A percentile compares a stretch with the other conserved stretches of the same genome.
phyloP scores from a whole-genome alignment of 1,140 invertebrate species.

The Ceratina calcarata region DNA sequence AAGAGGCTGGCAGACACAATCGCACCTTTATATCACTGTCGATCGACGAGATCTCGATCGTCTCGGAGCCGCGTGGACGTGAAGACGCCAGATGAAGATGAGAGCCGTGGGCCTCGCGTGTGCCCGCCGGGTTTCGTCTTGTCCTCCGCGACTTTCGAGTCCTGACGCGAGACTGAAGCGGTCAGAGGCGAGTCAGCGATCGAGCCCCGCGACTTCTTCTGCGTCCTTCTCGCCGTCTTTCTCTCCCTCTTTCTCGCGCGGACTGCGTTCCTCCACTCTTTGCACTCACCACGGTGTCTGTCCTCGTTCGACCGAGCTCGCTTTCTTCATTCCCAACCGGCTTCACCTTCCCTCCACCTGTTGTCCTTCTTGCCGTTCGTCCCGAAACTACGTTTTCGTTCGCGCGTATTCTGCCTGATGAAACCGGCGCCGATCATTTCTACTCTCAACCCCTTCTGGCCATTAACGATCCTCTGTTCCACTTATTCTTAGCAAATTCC shows the following conservation, averaged over 20 bases:
- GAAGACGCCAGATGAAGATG: background rate
- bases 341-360: constrained; percentile 46
- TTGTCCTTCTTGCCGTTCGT: constrained; percentile 30
- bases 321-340: constrained; percentile 34
- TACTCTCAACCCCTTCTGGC: background rate
- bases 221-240: constrained; percentile 17
- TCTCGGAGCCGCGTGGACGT: background rate
- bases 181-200: constrained; percentile 36
- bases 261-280: background rate
- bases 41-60: background rate
- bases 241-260: constrained; percentile 42
- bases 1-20: background rate
- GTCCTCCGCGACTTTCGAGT: constrained; percentile 69
- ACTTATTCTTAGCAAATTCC: background rate
- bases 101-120: background rate
- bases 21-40: background rate
- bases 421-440: background rate
- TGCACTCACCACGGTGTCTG: background rate
- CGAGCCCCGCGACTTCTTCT: constrained; percentile 44
- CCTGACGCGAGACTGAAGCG: constrained; percentile 71
- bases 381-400: background rate
- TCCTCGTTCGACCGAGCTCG: constrained; percentile 14
- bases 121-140: constrained; percentile 3
- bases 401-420: background rate
- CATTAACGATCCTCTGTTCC: background rate